A percentile compares a stretch with the other conserved stretches of the same genome.
Conservation (phyloP, 2,113 vertebrate species). For the Eurystomus gularis region DNA sequence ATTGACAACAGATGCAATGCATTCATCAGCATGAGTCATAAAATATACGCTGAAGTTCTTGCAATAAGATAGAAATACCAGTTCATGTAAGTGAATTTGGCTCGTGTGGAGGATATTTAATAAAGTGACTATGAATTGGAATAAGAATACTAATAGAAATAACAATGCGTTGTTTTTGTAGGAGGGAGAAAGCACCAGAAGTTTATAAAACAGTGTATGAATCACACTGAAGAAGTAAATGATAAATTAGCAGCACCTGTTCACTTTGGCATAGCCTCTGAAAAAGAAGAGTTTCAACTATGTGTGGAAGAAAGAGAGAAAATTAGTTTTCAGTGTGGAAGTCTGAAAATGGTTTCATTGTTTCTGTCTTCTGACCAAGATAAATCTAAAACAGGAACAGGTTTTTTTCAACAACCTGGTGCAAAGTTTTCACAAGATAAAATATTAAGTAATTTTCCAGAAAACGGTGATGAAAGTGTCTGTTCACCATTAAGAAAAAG, state of each 20-base stretch:
- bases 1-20: background rate
- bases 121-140: background rate
- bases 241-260: conserved; percentile 29
- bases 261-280: conserved; percentile 34
- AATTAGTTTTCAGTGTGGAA: conserved; percentile 38
- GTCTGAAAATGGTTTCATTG: conserved; percentile 33
- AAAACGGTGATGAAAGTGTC: conserved; percentile 44
- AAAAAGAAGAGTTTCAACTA: conserved; percentile 17
- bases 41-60: background rate
- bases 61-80: background rate
- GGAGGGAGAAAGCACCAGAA: conserved; percentile 69
- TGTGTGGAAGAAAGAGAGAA: conserved; percentile 39
- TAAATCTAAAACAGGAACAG: conserved; percentile 54
- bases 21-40: background rate
- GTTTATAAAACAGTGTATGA: conserved; percentile 68
- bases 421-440: conserved; percentile 39
- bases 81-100: background rate
- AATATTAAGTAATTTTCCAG: conserved; percentile 31
- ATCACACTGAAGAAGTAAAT: conserved; percentile 36
- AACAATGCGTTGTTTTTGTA: conserved; percentile 45
- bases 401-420: background rate
- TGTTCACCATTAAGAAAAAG: conserved; percentile 66
- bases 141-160: background rate
- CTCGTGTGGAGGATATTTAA: background rate
- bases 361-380: conserved; percentile 59